Evolutionary conservation across 2,888 invertebrate species (phyloP).

Genomic region (Galerucella pusilla): DNA sequence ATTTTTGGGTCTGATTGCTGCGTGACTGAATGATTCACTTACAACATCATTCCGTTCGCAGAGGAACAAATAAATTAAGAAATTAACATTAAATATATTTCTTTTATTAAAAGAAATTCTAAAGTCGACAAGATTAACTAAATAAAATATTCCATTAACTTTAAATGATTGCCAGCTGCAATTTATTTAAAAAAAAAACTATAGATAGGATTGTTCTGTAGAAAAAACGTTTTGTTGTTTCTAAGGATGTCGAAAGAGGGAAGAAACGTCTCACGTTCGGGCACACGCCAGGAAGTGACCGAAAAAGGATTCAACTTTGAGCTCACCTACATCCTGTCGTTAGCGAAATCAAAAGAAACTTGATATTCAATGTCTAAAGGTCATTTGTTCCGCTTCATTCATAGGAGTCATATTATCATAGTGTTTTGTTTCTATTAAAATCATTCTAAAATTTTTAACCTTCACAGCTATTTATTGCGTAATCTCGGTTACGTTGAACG

Average conservation of each 20-base stretch:
- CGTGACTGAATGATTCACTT: neutral
- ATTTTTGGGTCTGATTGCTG: constrained; percentile 9
- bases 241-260: constrained; percentile 13
- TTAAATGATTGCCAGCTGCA: neutral
- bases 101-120: no score
- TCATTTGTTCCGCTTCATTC: constrained; percentile 23
- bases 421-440: no score
- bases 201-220: neutral
- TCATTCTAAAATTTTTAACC: no score
- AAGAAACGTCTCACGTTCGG: constrained; percentile 28
- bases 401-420: no score
- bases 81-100: neutral
- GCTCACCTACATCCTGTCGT: constrained; percentile 7
- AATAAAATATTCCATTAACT: neutral
- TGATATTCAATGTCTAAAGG: constrained; percentile 31
- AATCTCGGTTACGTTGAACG: no score
- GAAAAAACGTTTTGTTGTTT: neutral
- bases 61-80: neutral
- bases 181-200: neutral
- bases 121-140: no score
- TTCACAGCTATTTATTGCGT: no score
- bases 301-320: constrained; percentile 28
- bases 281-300: constrained; percentile 34
- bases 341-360: constrained; percentile 20
- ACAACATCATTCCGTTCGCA: neutral